A percentile compares a stretch with the other conserved stretches of the same genome.
These are phyloP conservation scores for Ibidorhyncha struthersii DNA, from an alignment of 2,113 vertebrate genomes.

Conservation along the genomic window DNA sequence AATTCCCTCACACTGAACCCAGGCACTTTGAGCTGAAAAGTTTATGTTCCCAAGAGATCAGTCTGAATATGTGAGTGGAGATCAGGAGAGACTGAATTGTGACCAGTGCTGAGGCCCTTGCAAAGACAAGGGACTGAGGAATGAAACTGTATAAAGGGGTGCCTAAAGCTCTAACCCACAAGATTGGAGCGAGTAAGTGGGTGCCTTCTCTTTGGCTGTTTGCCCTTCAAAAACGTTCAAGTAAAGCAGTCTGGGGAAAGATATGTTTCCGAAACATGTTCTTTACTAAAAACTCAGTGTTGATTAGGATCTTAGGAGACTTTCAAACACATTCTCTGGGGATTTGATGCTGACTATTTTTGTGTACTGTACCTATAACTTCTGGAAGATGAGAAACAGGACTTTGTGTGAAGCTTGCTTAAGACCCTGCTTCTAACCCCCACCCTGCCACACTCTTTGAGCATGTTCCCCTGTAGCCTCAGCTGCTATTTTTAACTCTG, in stretches of 20 bases:
- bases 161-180: neutral
- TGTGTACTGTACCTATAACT: neutral
- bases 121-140: neutral
- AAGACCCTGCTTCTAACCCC: neutral
- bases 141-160: neutral
- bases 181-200: fast-evolving
- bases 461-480: neutral
- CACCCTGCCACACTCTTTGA: neutral
- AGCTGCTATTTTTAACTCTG: neutral
- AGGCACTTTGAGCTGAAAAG: neutral
- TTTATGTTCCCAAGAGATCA: neutral
- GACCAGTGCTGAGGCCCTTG: neutral
- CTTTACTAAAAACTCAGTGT: neutral
- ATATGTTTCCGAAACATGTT: neutral
- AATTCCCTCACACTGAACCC: neutral
- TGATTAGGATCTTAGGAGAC: neutral
- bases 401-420: neutral
- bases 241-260: neutral
- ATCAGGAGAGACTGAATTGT: neutral
- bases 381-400: neutral
- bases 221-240: neutral
- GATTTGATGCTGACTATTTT: neutral
- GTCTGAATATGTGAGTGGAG: neutral
- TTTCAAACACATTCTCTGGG: neutral
- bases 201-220: neutral